Evolutionary conservation across 2,797 vertebrate species (phyloP).

Genomic region (Thripadectes ignobilis): DNA sequence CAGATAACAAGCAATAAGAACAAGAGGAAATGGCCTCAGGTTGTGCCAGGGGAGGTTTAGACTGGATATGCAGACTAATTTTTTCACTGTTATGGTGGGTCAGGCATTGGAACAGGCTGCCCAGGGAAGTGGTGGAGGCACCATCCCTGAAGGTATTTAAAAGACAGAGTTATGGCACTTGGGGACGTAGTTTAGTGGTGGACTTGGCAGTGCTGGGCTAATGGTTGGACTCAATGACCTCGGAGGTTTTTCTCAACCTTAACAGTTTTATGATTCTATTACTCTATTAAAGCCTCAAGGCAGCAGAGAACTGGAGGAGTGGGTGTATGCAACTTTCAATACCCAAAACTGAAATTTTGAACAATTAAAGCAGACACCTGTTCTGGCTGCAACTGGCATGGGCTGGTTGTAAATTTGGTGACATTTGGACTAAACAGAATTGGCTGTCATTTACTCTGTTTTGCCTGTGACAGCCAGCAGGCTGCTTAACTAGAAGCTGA

Average conservation of each 20-base stretch:
- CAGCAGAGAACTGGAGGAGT: background rate
- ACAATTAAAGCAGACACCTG: background rate
- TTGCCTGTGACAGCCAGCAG: background rate
- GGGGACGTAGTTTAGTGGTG: background rate
- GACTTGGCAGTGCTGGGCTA: background rate
- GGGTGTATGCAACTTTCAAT: fast-evolving
- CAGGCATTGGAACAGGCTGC: background rate
- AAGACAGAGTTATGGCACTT: background rate
- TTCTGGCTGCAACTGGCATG: background rate
- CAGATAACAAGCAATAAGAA: background rate
- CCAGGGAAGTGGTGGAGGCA: background rate
- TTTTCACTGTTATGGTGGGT: background rate
- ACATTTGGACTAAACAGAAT: background rate
- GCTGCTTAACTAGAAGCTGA: background rate
- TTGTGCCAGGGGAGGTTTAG: background rate
- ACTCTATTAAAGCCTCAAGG: background rate
- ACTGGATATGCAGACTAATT: background rate
- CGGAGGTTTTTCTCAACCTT: background rate
- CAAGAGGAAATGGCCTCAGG: background rate
- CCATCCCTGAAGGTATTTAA: background rate
- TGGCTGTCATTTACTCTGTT: background rate
- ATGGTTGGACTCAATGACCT: fast-evolving
- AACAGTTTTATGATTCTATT: background rate
- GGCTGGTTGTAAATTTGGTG: background rate
- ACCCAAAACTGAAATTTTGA: background rate